Evolutionary conservation across 2,797 vertebrate species (phyloP).

Genomic region (Falco peregrinus): DNA sequence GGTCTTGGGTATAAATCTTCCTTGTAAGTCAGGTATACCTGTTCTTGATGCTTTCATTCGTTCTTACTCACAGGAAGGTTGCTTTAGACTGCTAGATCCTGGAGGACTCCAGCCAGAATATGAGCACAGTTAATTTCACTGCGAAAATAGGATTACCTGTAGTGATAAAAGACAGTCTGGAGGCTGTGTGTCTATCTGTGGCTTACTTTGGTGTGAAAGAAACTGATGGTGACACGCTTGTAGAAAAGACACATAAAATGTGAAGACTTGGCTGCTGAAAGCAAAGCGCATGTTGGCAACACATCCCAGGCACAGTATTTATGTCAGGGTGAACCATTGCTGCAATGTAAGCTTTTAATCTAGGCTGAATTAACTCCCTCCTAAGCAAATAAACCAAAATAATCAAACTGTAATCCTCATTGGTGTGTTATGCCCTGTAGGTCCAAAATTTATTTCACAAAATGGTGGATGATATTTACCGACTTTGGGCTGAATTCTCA

Average conservation of each 20-base stretch:
- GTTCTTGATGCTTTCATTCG: not conserved
- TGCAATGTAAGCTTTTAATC: not conserved
- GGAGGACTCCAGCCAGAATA: not conserved
- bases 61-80: not conserved
- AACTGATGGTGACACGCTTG: not conserved
- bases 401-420: not conserved
- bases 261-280: not conserved
- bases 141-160: not conserved
- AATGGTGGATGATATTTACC: not conserved
- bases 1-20: not conserved
- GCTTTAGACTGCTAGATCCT: not conserved
- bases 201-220: not conserved
- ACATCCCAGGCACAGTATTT: not conserved
- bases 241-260: not conserved
- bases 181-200: not conserved
- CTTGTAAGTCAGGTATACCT: not conserved
- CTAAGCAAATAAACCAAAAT: not conserved
- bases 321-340: not conserved
- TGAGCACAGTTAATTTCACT: not conserved
- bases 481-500: not conserved
- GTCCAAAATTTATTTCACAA: not conserved
- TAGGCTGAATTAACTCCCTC: not conserved
- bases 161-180: not conserved
- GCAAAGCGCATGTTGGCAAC: not conserved
- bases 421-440: not conserved